A percentile compares a stretch with the other conserved stretches of the same genome.
phyloP scores from a whole-genome alignment of 2,888 invertebrate genomes.

The Macrophya alboannulata region DNA sequence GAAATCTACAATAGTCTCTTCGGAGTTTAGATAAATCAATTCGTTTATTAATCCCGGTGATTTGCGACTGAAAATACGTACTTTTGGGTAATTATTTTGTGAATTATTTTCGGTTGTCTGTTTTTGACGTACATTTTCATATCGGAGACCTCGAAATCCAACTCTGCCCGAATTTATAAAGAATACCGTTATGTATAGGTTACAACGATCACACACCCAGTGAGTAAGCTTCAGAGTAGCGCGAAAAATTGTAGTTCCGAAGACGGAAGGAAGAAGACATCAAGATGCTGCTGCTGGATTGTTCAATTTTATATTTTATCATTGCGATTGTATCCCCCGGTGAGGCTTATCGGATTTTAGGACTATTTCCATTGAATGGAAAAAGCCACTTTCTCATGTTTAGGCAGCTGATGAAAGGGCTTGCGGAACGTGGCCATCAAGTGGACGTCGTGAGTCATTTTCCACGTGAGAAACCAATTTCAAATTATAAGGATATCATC shows the following conservation, averaged over 20 bases:
- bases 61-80: no score
- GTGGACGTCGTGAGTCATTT: constrained; percentile 72
- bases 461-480: constrained; percentile 37
- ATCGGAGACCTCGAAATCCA: no score
- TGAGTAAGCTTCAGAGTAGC: not conserved
- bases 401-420: constrained; percentile 76
- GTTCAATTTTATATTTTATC: not conserved
- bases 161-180: no score
- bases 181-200: no score
- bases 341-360: constrained; percentile 77
- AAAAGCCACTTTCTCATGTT: constrained; percentile 80
- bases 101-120: no score
- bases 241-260: not conserved
- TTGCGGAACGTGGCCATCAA: constrained; percentile 79
- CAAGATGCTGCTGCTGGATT: not conserved
- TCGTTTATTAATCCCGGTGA: no score
- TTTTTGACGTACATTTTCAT: no score
- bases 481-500: constrained; percentile 8
- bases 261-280: not conserved
- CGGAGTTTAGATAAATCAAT: no score
- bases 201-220: no score
- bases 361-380: constrained; percentile 79
- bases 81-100: no score
- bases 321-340: constrained; percentile 60
- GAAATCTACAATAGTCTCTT: no score